Conservation (phyloP, 2,113 vertebrate genomes). For the Pelodiscus sinensis region DNA sequence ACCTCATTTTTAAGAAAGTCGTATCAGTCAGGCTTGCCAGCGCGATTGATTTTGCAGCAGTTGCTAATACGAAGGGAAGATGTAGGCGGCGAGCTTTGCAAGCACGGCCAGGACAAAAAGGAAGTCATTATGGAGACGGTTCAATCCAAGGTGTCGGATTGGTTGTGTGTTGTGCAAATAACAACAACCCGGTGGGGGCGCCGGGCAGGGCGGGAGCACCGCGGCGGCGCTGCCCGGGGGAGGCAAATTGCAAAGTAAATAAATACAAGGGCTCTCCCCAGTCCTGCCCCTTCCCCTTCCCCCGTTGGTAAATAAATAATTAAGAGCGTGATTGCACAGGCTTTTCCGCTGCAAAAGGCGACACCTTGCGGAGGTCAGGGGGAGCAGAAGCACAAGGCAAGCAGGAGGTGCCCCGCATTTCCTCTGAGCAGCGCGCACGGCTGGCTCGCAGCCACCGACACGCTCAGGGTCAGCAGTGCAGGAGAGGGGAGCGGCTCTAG, state of each 20-base stretch:
- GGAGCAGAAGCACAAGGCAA: background rate
- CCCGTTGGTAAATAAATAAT: background rate
- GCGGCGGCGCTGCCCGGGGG: background rate
- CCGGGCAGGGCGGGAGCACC: background rate
- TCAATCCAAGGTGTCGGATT: background rate
- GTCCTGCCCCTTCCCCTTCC: background rate
- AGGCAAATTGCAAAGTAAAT: conserved; percentile 41
- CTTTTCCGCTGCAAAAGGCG: conserved; percentile 71
- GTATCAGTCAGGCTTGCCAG: background rate
- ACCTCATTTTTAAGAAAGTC: too few species aligned
- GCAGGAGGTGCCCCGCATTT: background rate
- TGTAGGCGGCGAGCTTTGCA: background rate
- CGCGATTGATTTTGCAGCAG: background rate
- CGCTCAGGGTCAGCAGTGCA: conserved; percentile 31
- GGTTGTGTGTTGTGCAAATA: background rate
- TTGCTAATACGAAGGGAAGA: background rate
- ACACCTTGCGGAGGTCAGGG: conserved; percentile 76
- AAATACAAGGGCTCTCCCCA: background rate
- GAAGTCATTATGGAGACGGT: background rate
- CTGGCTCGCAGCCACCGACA: too few species aligned
- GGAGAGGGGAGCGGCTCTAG: background rate
- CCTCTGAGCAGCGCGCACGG: too few species aligned
- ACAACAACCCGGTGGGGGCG: background rate
- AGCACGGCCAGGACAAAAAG: background rate
- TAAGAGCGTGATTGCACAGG: background rate